A percentile compares a stretch with the other conserved stretches of the same genome.
These are phyloP conservation scores for Cheracebus regulus DNA, from an alignment of 2,797 vertebrate genomes.

Conservation along the genomic window DNA sequence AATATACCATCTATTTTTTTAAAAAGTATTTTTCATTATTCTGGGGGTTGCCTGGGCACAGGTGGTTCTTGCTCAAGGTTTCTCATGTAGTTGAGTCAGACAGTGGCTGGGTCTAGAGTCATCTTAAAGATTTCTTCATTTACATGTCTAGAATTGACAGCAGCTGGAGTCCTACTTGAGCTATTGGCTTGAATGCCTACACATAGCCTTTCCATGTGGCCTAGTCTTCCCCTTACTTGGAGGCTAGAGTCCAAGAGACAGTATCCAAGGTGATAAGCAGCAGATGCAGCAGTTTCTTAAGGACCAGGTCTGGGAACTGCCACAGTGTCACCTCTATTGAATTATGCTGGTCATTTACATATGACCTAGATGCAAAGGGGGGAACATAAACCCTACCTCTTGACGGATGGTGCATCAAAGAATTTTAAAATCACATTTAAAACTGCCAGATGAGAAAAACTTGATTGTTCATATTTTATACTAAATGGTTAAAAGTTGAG, in stretches of 20 bases:
- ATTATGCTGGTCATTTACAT: not conserved
- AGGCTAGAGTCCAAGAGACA: not conserved
- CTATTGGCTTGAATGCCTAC: not conserved
- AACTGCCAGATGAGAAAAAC: not conserved
- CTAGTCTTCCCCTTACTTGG: not conserved
- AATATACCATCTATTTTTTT: not conserved
- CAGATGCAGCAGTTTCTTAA: not conserved
- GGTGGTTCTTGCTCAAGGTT: not conserved
- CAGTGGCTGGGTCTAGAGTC: not conserved
- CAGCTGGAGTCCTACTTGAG: not conserved
- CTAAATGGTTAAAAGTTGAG: not conserved
- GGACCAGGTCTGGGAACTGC: not conserved
- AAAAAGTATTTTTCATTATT: not conserved
- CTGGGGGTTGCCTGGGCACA: not conserved
- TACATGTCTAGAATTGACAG: not conserved
- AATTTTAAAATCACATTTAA: not conserved
- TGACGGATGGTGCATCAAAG: not conserved
- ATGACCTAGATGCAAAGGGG: not conserved
- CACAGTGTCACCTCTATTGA: not conserved
- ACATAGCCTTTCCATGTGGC: not conserved
- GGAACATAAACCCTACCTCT: not conserved
- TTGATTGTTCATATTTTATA: not conserved
- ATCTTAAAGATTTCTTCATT: not conserved
- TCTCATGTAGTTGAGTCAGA: not conserved
- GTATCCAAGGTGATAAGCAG: not conserved